These are phyloP conservation scores for Centropus bengalensis DNA, from an alignment of 2,113 vertebrate genomes.

Conservation along the genomic window DNA sequence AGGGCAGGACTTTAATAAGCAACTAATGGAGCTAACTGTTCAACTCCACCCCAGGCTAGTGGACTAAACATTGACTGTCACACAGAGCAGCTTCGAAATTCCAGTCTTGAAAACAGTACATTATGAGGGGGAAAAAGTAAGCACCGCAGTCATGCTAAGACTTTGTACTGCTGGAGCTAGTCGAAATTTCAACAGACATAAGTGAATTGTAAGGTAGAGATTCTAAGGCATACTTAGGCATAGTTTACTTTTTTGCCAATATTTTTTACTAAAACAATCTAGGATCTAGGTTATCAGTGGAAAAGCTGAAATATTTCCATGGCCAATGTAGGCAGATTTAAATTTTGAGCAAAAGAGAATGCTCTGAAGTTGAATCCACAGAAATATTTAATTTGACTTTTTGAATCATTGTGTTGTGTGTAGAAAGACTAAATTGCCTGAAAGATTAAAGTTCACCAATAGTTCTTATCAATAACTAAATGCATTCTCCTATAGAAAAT, in stretches of 20 bases:
- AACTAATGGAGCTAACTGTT: not conserved
- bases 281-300: not conserved
- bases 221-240: too few relatives aligned
- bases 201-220: not conserved
- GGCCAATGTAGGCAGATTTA: not conserved
- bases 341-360: not conserved
- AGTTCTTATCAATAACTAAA: not conserved
- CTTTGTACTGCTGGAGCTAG: not conserved
- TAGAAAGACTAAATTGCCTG: not conserved
- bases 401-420: not conserved
- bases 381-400: not conserved
- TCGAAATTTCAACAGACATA: not conserved
- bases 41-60: not conserved
- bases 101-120: not conserved
- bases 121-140: not conserved
- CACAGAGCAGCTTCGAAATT: not conserved
- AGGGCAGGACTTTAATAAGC: not conserved
- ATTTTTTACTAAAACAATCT: not conserved
- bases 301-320: not conserved
- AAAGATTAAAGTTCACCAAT: not conserved
- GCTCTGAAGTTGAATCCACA: not conserved
- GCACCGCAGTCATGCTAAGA: not conserved
- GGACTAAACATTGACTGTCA: not conserved
- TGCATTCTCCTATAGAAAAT: not conserved
- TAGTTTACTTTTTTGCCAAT: not conserved